Conservation (phyloP, 2,797 vertebrate species). For the Manis crassicaudata region DNA sequence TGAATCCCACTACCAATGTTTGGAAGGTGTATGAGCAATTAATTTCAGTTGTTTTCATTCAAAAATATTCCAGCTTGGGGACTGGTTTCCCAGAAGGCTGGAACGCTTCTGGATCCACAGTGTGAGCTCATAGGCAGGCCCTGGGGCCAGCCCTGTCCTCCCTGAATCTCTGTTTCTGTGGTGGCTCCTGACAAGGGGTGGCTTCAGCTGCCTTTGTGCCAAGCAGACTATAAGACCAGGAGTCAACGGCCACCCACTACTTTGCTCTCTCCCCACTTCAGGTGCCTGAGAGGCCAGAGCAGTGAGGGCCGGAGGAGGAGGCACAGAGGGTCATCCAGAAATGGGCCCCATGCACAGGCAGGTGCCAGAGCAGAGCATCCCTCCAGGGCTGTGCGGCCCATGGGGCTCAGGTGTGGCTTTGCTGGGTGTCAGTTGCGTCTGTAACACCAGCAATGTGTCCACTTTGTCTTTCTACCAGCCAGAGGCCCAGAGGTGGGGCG, state of each 20-base stretch:
- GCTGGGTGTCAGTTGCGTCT: background rate
- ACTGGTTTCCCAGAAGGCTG: background rate
- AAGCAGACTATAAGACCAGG: background rate
- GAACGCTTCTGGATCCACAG: background rate
- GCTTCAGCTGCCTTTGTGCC: too few relatives aligned
- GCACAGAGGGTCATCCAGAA: too few relatives aligned
- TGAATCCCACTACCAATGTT: too few relatives aligned
- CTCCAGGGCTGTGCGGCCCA: background rate
- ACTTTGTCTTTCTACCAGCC: background rate
- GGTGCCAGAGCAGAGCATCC: background rate
- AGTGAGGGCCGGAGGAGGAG: too few relatives aligned
- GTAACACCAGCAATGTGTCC: background rate
- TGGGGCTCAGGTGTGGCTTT: background rate
- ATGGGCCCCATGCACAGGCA: background rate
- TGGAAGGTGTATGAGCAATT: background rate
- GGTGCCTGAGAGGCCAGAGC: too few relatives aligned
- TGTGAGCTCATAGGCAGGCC: fast-evolving
- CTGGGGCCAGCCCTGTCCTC: fast-evolving
- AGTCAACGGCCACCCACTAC: background rate
- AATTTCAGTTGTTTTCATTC: too few relatives aligned
- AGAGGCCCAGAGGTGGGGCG: background rate
- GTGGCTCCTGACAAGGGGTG: too few relatives aligned
- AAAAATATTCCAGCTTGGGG: background rate
- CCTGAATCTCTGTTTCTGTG: too few relatives aligned
- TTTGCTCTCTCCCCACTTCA: too few relatives aligned